A percentile compares a stretch with the other conserved stretches of the same genome.
Conservation (phyloP, 2,888 invertebrate species). For the Drosophila limbata region DNA sequence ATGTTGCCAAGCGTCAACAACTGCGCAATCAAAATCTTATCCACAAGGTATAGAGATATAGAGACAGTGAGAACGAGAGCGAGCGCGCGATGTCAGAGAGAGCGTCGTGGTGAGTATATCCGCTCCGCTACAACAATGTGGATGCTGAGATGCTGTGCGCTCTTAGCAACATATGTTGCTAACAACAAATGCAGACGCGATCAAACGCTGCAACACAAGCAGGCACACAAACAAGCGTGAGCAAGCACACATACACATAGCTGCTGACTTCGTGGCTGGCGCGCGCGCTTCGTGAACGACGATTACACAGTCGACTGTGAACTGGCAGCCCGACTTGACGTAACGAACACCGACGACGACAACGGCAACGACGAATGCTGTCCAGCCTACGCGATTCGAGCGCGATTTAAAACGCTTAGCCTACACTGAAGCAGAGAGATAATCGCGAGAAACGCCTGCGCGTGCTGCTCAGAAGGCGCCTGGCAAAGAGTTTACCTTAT, state of each 20-base stretch:
- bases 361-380: conserved; percentile 14
- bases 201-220: conserved; percentile 35
- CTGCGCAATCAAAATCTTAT: conserved; percentile 42
- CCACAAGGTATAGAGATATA: background rate
- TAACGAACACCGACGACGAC: conserved; percentile 52
- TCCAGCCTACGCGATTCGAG: conserved; percentile 47
- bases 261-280: conserved; percentile 48
- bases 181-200: conserved; percentile 47
- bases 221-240: conserved; percentile 14
- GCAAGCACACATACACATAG: conserved; percentile 13
- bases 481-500: background rate
- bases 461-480: conserved; percentile 43
- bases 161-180: conserved; percentile 60
- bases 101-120: conserved; percentile 49
- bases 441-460: conserved; percentile 67
- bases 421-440: background rate
- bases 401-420: conserved; percentile 51
- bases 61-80: conserved; percentile 1
- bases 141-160: conserved; percentile 48
- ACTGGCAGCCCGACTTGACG: conserved; percentile 84
- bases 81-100: conserved; percentile 13
- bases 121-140: conserved; percentile 49
- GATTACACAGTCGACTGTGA: conserved; percentile 83
- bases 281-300: conserved; percentile 53
- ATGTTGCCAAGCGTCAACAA: conserved; percentile 54